Base-by-base conservation (phyloP, 2,113 vertebrate species). In the Cyanoderma ruficeps region DNA sequence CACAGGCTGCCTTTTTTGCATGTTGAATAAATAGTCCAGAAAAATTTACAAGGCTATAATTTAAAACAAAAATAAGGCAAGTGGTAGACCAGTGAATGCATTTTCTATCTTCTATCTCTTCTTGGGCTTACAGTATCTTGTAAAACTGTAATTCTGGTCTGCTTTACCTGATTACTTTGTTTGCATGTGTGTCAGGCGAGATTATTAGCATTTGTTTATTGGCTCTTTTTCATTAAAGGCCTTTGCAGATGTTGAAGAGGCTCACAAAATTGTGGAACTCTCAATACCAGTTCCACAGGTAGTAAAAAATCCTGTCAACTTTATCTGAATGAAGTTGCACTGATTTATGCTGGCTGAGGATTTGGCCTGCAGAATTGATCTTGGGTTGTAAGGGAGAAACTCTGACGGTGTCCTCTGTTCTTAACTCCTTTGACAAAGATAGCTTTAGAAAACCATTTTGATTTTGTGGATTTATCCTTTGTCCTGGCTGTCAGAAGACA, bases 401-500 rank as follows among this genome's bases (percentile, higher is more conserved):
- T 83, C 79, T 81, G 83, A 39, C 0, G 1, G 33, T 83, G 85
- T 92, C 76, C 83, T 93, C 85, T 96, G 79, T 90, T 96, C 88
- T 89, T 52, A 88, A 77, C 47, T 81, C 70, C 87, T 91, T 96
- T 94, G 89, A 93, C 93, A 96, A 90, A 96, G 89, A 90, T 42
- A 83, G 84, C 75, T 87, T 83, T 80, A 91, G 93, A 95, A 96
- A 93, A 60, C 35, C 85, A 74, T 96, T 91, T 94, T 97, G 96
- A 89, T 96, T 93, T 94, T 89, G 77, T 89, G 93, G 89, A 79
- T 96, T 95, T 96, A 96, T 94, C 81, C 93, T 95, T 96, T 94
- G 93, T 95, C 87, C 91, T 91, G 72, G 50, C 93, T 94, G 89
- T 96, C 93, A 95, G 87, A 81, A 94, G 74, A 93, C 63, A 70